Conservation (phyloP, 2,113 vertebrate genomes). For the Ailurus styani region DNA sequence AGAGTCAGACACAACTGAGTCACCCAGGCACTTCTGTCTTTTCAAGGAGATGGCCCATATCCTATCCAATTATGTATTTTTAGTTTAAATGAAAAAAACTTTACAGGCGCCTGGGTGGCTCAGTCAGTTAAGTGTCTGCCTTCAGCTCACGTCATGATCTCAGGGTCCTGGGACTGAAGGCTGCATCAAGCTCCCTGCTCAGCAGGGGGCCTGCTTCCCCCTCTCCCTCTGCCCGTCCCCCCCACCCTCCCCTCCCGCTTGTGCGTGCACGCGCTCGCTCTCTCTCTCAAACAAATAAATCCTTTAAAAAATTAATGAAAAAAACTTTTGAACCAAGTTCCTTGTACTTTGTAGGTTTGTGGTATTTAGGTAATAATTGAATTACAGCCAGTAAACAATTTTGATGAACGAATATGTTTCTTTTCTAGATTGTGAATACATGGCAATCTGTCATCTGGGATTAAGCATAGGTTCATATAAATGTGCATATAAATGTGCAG, state of each 20-base stretch:
- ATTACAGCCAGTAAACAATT: background rate
- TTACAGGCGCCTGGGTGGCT: background rate
- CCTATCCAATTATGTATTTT: background rate
- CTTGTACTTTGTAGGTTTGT: background rate
- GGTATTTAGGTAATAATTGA: background rate
- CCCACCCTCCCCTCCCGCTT: background rate
- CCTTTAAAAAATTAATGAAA: background rate
- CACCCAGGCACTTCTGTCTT: background rate
- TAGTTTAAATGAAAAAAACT: background rate
- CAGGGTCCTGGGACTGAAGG: background rate
- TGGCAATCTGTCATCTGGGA: background rate
- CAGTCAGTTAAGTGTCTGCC: background rate
- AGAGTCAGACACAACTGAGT: background rate
- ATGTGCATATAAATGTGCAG: background rate
- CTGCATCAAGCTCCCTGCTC: no score
- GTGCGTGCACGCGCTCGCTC: no score
- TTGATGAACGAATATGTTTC: background rate
- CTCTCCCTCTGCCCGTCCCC: background rate
- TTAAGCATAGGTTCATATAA: background rate
- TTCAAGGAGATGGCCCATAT: background rate
- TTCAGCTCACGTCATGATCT: background rate
- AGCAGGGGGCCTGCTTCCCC: no score
- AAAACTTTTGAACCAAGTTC: background rate
- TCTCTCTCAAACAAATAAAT: background rate
- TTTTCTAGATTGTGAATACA: background rate